Percentiles rank a stretch among this genome's conserved stretches.
Conservation (phyloP, 2,888 invertebrate genomes). For the Trichacis sp. region DNA sequence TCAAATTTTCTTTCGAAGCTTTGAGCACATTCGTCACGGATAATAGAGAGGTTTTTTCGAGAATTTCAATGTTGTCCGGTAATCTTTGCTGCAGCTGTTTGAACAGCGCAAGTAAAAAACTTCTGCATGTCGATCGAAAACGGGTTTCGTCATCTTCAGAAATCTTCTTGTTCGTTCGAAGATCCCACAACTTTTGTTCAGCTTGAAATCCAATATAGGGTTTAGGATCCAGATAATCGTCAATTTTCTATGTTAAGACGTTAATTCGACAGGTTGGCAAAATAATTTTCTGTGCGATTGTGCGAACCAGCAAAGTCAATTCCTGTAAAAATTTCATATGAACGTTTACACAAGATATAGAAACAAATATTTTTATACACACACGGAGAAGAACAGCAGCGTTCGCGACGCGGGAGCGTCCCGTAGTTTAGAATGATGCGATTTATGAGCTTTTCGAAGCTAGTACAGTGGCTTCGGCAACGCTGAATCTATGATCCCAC, state of each 20-base stretch:
- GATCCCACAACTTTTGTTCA: constrained; percentile 25
- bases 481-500: no score
- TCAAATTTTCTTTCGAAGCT: not conserved
- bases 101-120: constrained; percentile 9
- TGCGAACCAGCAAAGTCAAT: not conserved
- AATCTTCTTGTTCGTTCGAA: no score
- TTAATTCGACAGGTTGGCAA: not conserved
- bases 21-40: constrained; percentile 20
- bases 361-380: no score
- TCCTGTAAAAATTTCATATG: not conserved
- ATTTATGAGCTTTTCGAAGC: no score
- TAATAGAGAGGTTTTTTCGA: constrained; percentile 28
- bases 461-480: no score
- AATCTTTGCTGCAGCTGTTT: constrained; percentile 28
- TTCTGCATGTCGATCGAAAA: not conserved
- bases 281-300: not conserved
- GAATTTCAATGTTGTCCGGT: constrained; percentile 24
- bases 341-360: no score
- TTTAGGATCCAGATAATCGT: constrained; percentile 29
- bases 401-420: no score
- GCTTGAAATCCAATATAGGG: constrained; percentile 29
- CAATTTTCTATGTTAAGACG: not conserved
- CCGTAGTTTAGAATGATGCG: no score
- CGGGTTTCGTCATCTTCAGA: no score
- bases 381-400: no score